Conservation (phyloP, 2,888 invertebrate species). For the Tiphia femorata region DNA sequence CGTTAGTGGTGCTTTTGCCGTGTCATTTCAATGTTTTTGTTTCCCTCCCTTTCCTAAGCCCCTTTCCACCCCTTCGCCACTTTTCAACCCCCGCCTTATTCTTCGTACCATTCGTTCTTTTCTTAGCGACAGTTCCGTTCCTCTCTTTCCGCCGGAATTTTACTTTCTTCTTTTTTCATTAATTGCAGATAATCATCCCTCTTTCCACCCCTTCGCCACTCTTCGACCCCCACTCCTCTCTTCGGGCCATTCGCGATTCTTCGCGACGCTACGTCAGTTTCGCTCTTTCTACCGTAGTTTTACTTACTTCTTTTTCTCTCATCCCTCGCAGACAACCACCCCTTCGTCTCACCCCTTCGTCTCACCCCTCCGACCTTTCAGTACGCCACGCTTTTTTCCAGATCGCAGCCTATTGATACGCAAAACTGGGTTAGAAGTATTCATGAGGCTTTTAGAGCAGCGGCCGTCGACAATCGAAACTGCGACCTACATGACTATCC, state of each 20-base stretch:
- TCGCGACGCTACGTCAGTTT: too few relatives aligned
- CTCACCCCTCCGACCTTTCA: conserved; percentile 1
- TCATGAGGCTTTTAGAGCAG: conserved; percentile 6
- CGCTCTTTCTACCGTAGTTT: too few relatives aligned
- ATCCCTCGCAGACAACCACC: background rate
- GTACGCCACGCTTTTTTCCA: conserved; percentile 6
- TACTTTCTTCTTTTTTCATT: conserved; percentile 8
- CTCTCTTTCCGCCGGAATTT: conserved; percentile 14
- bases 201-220: background rate
- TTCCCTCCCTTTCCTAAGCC: conserved; percentile 22
- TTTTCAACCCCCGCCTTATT: too few relatives aligned
- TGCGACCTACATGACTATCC: conserved; percentile 6
- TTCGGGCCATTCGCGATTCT: too few relatives aligned
- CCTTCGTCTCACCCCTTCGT: conserved; percentile 10
- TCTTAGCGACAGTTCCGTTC: background rate
- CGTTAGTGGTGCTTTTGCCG: conserved; percentile 65
- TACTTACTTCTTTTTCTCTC: background rate
- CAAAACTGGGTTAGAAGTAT: conserved; percentile 44
- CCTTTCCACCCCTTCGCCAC: conserved; percentile 16
- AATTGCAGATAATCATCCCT: too few relatives aligned
- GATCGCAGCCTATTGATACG: conserved; percentile 36
- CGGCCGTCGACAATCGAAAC: conserved; percentile 15
- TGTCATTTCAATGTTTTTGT: conserved; percentile 57
- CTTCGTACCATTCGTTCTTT: conserved; percentile 17
- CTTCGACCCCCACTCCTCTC: conserved; percentile 9